phyloP scores from a whole-genome alignment of 2,797 vertebrate genomes.

The Falco naumanni region DNA sequence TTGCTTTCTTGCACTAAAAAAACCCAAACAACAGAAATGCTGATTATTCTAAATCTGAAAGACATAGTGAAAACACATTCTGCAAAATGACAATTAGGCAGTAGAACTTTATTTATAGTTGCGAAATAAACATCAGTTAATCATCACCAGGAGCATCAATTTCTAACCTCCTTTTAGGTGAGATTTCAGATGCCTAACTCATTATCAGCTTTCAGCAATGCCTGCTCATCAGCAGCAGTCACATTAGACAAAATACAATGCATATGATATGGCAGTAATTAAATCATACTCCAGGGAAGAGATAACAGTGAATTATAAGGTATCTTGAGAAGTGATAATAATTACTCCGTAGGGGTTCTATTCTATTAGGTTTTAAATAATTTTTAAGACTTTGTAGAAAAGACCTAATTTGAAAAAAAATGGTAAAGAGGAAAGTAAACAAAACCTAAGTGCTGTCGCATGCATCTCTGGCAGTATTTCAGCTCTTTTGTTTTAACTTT shows the following conservation, averaged over 20 bases:
- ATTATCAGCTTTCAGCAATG: conserved; percentile 50
- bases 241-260: conserved; percentile 59
- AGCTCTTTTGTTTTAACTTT: not conserved
- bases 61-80: conserved; percentile 6
- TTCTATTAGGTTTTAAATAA: conserved; percentile 41
- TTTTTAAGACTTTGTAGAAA: conserved; percentile 43
- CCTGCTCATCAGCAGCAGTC: conserved; percentile 41
- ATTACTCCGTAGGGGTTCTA: conserved; percentile 43
- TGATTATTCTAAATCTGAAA: conserved; percentile 21
- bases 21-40: not conserved
- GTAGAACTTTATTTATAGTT: conserved; percentile 29
- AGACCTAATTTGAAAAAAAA: conserved; percentile 7
- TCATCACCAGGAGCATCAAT: conserved; percentile 28
- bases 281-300: conserved; percentile 62
- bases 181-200: conserved; percentile 51
- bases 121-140: conserved; percentile 46
- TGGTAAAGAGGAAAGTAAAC: conserved; percentile 44
- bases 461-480: not conserved
- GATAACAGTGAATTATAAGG: conserved; percentile 60
- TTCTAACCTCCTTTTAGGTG: conserved; percentile 45
- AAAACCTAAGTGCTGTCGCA: not conserved
- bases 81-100: conserved; percentile 20
- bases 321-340: conserved; percentile 48
- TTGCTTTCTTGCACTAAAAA: not conserved
- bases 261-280: conserved; percentile 56